Base-by-base conservation (phyloP, 2,888 invertebrate species). In the Herminia tarsipennalis region DNA sequence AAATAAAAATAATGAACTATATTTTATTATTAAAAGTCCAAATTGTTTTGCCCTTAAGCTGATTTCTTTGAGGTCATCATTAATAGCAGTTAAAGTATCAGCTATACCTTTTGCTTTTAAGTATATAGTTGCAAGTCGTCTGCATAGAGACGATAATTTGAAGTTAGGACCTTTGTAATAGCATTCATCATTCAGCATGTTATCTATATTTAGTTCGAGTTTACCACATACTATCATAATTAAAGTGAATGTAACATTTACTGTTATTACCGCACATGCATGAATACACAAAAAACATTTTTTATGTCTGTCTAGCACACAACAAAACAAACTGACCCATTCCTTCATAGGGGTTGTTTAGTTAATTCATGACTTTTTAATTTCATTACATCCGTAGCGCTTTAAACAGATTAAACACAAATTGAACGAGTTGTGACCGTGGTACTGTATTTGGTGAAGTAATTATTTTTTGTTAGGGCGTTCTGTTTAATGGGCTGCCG, bases 391-490 rank as follows among this genome's bases (percentile, higher is more conserved):
- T 59, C 52, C 28, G 47, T 57, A 48, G 46, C 61, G 43, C 63
- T 57, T 61, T 63, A 66, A 63, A 61, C 35, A 63, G 68, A 70
- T 73, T 65, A 70, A 68, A 71, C 65, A 70, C 62, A 75, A 81
- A 78, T 76, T 79, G 74, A 76, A 74, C 74, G 78, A 75, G 78
- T 80, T 78, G 68, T 68, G 70, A 72, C 70, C 73, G 73, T 72
- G 70, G 75, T 60, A 61, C 55, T 54, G 72, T 77, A 76, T 78
- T 78, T 88, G 88, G 85, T 83, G 74, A 76, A 86, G 85, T 84
- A 84, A 88, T 89, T 87, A 89, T 84, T 86, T 88, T 88, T 88
- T 86, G 85, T 86, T 78, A 76, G 85, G 80, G 81, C 76, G 78
- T 77, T 73, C 73, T 66, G 66, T 83, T 82, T 85, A 84, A 87